Evolutionary conservation across 2,888 invertebrate species (phyloP), one percentile per base, ranked within the genome.

Genomic region (Griposia aprilina): DNA sequence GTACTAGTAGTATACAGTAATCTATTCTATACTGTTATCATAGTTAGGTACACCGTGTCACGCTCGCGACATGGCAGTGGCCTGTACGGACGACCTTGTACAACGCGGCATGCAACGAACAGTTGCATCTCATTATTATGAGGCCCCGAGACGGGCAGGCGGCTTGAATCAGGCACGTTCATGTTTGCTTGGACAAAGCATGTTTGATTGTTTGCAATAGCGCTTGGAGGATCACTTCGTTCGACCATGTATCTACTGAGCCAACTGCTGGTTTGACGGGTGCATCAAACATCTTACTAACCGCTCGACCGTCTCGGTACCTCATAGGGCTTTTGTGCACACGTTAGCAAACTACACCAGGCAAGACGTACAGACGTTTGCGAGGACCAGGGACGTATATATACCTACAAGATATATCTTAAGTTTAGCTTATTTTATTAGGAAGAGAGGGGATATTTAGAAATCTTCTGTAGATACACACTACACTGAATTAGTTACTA

Each of bases 1-100:
- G 26, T 66, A 65, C 48, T 83, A 83, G 17, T 86, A 83, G 74
- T 83, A 83, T 78, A 83, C 79, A 77, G 30, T 82, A 85, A 71
- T 67, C 36, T 73, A 82, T 41, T 65, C 48, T 74, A 62, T 66
- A 26, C 30, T 20, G 62, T n/a, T 26, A 30, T 20, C 20, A 23
- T 50, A 7, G 59, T 11, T 15, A 36, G 78, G 52, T 23, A 36
- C 80, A 26, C 30, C 13, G 48, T 55, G 48, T 76, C n/a, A n/a
- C n/a, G n/a, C n/a, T n/a, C 36, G 57, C 57, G 48, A 57, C 45
- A 13, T 10, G 17, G 17, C 74, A 1, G 17, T 8, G 72, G 48
- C 69, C 17, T 20, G 45, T 4, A 41, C 45, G 41, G 13, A 41
- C n/a, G 20, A 41, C 23, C 30, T 67, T 50, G 50, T 50, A n/a